Evolutionary conservation across 2,888 invertebrate species (phyloP).

Genomic region (Tridacna crocea): DNA sequence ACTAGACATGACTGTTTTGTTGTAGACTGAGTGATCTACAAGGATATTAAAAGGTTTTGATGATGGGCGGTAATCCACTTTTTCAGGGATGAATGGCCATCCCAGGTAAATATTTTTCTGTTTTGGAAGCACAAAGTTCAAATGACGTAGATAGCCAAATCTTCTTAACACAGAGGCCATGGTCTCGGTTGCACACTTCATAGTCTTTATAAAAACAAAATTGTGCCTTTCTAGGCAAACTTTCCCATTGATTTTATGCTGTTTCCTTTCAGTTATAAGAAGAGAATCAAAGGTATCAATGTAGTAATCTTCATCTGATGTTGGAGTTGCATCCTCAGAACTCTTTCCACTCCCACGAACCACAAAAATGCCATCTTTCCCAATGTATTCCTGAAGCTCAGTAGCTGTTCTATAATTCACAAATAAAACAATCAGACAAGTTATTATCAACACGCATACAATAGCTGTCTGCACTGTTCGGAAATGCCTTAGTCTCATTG

Average conservation of each 20-base stretch:
- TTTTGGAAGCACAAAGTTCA: constrained; percentile 79
- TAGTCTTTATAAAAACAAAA: constrained; percentile 82
- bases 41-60: constrained; percentile 76
- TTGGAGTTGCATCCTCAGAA: too few species aligned
- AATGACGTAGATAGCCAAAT: constrained; percentile 74
- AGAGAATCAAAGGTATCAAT: constrained; percentile 42
- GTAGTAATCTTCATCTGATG: constrained; percentile 22
- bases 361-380: not conserved
- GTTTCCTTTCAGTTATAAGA: constrained; percentile 18
- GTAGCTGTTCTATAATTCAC: constrained; percentile 15
- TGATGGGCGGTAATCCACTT: constrained; percentile 73
- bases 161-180: constrained; percentile 77
- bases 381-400: not conserved
- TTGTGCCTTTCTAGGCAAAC: constrained; percentile 64
- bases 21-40: constrained; percentile 81
- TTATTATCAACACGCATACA: not conserved
- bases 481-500: not conserved
- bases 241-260: constrained; percentile 36
- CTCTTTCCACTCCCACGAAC: not conserved
- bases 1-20: constrained; percentile 68
- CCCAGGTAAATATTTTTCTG: constrained; percentile 77
- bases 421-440: not conserved
- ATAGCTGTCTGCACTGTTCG: not conserved
- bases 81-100: constrained; percentile 80
- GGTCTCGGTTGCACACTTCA: constrained; percentile 83